phyloP scores from a whole-genome alignment of 2,113 vertebrate species.

The Candoia aspera region DNA sequence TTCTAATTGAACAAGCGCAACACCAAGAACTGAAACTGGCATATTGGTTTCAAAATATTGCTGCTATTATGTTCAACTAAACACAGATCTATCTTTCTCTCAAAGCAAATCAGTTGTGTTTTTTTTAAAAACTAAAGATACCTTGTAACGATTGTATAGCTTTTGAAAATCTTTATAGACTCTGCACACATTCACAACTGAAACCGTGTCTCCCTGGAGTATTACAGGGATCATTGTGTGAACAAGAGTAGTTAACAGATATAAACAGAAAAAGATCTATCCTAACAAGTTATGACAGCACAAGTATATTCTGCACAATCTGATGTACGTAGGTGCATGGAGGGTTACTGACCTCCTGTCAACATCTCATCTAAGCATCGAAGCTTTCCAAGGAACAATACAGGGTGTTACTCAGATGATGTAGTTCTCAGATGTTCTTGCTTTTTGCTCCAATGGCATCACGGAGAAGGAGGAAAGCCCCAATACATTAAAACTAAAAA shows the following conservation, averaged over 20 bases:
- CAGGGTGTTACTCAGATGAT: neutral
- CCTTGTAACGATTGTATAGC: slow-evolving; percentile 23
- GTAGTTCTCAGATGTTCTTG: slow-evolving; percentile 23
- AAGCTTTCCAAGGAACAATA: slow-evolving; percentile 33
- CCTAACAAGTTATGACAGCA: neutral
- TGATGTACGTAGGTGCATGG: neutral
- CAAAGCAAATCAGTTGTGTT: neutral
- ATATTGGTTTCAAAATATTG: neutral
- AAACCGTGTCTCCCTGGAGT: slow-evolving; percentile 40
- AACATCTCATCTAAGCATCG: slow-evolving; percentile 49
- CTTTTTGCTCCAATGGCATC: neutral
- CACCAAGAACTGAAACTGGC: neutral
- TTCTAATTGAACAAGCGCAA: neutral
- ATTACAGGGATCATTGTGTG: slow-evolving; percentile 3
- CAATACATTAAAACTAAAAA: slow-evolving; percentile 15
- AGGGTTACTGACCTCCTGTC: slow-evolving; percentile 46
- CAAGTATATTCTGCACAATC: slow-evolving; percentile 35
- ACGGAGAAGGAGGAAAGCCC: neutral
- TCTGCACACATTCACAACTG: slow-evolving; percentile 2
- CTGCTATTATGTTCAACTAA: slow-evolving; percentile 7
- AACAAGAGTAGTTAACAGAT: slow-evolving; percentile 41
- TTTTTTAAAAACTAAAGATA: neutral
- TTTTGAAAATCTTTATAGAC: slow-evolving; percentile 13
- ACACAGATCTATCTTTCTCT: slow-evolving; percentile 10
- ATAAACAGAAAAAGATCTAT: slow-evolving; percentile 40